Percentiles rank a stretch among this genome's conserved stretches.
Conservation (phyloP, 2,888 invertebrate species). For the Eupithecia subumbrata region DNA sequence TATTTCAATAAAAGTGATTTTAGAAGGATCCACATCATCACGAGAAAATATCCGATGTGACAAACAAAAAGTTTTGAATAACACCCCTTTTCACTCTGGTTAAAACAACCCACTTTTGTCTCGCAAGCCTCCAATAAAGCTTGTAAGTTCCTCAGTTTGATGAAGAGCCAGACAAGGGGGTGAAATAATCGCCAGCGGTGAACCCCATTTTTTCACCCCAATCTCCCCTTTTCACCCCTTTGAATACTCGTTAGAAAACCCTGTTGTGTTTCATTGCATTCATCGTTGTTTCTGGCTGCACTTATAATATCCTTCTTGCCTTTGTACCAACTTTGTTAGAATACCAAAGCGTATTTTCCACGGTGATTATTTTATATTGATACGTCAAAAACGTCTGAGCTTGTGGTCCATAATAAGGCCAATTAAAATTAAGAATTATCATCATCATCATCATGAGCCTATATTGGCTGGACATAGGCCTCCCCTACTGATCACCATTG, state of each 20-base stretch:
- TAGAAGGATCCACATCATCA: not conserved
- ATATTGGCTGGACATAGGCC: too few species aligned
- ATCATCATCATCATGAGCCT: too few species aligned
- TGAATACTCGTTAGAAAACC: constrained; percentile 41
- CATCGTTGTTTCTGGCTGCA: constrained; percentile 38
- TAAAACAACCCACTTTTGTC: not conserved
- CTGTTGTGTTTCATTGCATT: constrained; percentile 39
- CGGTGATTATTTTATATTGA: not conserved
- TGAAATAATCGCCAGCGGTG: constrained; percentile 35
- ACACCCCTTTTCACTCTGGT: not conserved
- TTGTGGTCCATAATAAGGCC: too few species aligned
- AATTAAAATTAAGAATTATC: too few species aligned
- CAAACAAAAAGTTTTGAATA: not conserved
- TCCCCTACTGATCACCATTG: too few species aligned
- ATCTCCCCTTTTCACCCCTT: constrained; percentile 17
- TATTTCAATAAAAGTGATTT: too few species aligned
- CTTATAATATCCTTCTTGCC: not conserved
- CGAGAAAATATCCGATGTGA: not conserved
- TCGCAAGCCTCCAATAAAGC: constrained; percentile 14
- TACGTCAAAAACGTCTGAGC: not conserved
- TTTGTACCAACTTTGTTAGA: not conserved
- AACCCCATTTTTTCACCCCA: constrained; percentile 30
- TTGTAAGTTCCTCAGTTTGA: constrained; percentile 34
- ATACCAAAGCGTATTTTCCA: not conserved
- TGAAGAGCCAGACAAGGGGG: constrained; percentile 39